A percentile compares a stretch with the other conserved stretches of the same genome.
These are phyloP conservation scores for Clarias macrocephalus DNA, from an alignment of 2,113 vertebrate species.

Conservation along the genomic window DNA sequence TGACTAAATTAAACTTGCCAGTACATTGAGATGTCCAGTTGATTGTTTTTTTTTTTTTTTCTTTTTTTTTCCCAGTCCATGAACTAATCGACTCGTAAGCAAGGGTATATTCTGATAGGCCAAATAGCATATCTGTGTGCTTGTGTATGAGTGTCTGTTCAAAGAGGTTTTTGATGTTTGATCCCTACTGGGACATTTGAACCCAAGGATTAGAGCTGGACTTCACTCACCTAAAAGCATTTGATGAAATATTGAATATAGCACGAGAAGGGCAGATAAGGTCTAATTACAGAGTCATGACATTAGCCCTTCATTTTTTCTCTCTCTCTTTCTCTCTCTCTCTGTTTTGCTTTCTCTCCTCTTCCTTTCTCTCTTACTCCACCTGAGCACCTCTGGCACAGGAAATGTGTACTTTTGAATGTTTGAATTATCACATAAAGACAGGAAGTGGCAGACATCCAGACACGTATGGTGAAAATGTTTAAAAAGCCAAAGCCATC, in stretches of 20 bases:
- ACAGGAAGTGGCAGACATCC: constrained; percentile 57
- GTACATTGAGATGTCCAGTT: background rate
- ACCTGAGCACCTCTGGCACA: constrained; percentile 58
- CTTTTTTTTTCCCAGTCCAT: background rate
- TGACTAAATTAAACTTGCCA: background rate
- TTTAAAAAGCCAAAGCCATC: background rate
- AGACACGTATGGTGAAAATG: background rate
- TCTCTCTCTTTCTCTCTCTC: no score
- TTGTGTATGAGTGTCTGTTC: background rate
- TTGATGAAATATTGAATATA: constrained; percentile 48
- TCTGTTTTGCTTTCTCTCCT: background rate
- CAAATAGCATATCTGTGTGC: constrained; percentile 11
- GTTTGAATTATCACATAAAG: constrained; percentile 54
- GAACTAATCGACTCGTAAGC: background rate
- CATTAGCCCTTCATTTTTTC: no score
- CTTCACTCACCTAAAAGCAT: constrained; percentile 12
- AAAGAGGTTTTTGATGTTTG: constrained; percentile 32
- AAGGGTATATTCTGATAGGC: background rate
- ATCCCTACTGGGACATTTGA: constrained; percentile 45
- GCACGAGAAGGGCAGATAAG: constrained; percentile 18
- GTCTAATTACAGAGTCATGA: no score
- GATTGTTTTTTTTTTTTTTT: rapidly evolving
- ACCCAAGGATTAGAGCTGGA: constrained; percentile 16
- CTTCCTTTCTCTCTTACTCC: background rate
- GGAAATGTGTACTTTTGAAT: constrained; percentile 67